phyloP scores from a whole-genome alignment of 2,797 vertebrate genomes.

The Myotis findleyi region DNA sequence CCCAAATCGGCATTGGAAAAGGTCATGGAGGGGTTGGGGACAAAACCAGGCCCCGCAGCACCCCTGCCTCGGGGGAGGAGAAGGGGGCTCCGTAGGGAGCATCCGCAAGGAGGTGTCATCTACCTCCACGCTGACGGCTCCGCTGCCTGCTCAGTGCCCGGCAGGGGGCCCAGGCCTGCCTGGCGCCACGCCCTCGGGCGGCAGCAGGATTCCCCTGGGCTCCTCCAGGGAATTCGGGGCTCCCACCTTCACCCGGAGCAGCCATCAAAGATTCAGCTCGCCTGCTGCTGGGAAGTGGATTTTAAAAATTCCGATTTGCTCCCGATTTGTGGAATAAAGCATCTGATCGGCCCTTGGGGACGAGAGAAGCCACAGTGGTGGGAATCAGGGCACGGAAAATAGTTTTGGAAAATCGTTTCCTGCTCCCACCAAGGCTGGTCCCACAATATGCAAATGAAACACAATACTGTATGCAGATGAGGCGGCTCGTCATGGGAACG shows the following conservation, averaged over 20 bases:
- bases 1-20: not conserved
- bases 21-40: not conserved
- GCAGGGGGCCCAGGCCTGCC: not conserved
- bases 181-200: accelerated
- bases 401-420: conserved; percentile 46
- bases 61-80: too few species aligned
- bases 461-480: not conserved
- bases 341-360: not conserved
- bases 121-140: not conserved
- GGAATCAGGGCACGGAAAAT: conserved; percentile 45
- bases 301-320: conserved; percentile 48
- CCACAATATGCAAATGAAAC: conserved; percentile 29
- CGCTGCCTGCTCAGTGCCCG: not conserved
- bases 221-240: conserved; percentile 7
- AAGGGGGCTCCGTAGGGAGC: not conserved
- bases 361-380: conserved; percentile 26
- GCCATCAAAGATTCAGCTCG: conserved; percentile 57
- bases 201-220: not conserved
- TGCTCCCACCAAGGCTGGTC: conserved; percentile 8
- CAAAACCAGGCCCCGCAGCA: not conserved
- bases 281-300: conserved; percentile 23
- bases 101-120: not conserved
- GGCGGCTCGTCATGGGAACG: conserved; percentile 20
- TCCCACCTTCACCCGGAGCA: conserved; percentile 46
- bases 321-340: conserved; percentile 54